Percentiles rank a stretch among this genome's conserved stretches.
Evolutionary conservation across 2,797 vertebrate genomes (phyloP).

Genomic region (Tokudaia muenninki): DNA sequence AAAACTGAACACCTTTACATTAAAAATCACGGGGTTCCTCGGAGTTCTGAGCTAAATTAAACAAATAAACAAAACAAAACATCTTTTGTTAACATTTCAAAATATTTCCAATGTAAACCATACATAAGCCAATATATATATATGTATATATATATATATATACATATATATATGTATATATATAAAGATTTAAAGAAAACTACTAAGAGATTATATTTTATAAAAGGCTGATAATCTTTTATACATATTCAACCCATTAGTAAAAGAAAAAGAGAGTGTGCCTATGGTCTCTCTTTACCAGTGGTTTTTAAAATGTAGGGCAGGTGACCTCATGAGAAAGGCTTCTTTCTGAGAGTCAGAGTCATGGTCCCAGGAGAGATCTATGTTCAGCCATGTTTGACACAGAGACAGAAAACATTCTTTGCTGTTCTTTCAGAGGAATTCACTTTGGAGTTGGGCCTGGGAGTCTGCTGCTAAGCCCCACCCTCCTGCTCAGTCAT

Average conservation of each 20-base stretch:
- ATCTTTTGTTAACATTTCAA: neutral
- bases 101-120: neutral
- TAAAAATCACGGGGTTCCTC: neutral
- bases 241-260: neutral
- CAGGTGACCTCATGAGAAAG: too few species aligned
- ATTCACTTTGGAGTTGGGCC: neutral
- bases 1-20: neutral
- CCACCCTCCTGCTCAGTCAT: neutral
- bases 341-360: neutral
- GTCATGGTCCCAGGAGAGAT: rapidly evolving
- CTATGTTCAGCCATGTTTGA: rapidly evolving
- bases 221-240: neutral
- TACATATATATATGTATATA: too few species aligned
- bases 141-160: too few species aligned
- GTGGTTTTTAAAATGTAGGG: neutral
- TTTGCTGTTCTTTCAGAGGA: neutral
- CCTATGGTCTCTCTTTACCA: rapidly evolving
- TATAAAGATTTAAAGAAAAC: neutral
- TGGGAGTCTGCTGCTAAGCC: rapidly evolving
- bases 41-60: neutral
- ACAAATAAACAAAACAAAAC: neutral
- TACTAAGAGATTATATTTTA: neutral
- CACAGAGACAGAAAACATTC: rapidly evolving
- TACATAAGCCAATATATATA: neutral
- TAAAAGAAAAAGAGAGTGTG: neutral